phyloP scores from a whole-genome alignment of 1,140 invertebrate species.

The Drosophila bocqueti region DNA sequence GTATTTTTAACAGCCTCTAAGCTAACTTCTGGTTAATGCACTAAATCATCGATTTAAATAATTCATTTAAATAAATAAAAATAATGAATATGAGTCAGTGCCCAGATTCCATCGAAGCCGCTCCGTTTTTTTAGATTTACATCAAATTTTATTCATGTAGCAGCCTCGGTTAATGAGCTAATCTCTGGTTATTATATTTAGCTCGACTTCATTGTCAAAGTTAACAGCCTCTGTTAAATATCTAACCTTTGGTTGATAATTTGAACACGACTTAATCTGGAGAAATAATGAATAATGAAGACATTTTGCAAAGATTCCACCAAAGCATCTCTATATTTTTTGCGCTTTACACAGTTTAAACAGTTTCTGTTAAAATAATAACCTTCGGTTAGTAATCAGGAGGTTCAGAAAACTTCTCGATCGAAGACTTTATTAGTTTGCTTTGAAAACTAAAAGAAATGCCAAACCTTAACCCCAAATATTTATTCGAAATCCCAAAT shows the following conservation, averaged over 20 bases:
- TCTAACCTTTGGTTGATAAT: too few relatives aligned
- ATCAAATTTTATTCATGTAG: neutral
- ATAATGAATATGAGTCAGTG: neutral
- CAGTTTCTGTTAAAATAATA: too few relatives aligned
- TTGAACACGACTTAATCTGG: too few relatives aligned
- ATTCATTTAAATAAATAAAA: too few relatives aligned
- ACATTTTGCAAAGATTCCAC: neutral
- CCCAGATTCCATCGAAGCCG: neutral
- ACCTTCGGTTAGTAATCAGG: neutral
- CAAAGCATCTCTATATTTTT: too few relatives aligned
- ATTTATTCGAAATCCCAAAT: conserved; percentile 2
- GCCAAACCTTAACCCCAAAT: conserved; percentile 8
- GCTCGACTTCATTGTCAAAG: neutral
- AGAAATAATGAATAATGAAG: too few relatives aligned
- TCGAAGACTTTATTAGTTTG: neutral
- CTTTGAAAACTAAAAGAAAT: neutral
- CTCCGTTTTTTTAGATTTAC: neutral
- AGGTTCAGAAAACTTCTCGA: neutral
- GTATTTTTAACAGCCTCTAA: neutral
- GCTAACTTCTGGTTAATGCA: neutral
- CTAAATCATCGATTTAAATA: neutral
- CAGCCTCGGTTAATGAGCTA: too few relatives aligned
- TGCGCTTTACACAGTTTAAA: too few relatives aligned
- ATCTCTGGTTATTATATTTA: neutral
- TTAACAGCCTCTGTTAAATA: too few relatives aligned